Evolutionary conservation across 2,888 invertebrate genomes (phyloP).

Genomic region (Sericinus montela): DNA sequence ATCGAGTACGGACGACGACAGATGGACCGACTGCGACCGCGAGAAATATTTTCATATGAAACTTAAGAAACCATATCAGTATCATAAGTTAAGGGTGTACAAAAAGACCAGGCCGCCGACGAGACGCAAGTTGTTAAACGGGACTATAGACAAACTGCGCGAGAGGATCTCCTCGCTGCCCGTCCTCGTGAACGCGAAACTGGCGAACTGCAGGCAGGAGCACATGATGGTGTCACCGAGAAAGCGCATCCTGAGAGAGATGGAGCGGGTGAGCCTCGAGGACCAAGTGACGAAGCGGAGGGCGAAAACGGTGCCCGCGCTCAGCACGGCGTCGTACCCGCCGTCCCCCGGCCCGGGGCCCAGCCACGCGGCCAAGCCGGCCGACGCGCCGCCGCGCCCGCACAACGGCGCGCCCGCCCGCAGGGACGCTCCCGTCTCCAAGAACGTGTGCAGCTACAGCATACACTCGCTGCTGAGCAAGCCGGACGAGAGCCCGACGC

Average conservation of each 20-base stretch:
- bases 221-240: constrained; percentile 87
- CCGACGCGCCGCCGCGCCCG: constrained; percentile 27
- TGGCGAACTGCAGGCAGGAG: constrained; percentile 68
- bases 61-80: constrained; percentile 75
- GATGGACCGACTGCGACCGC: constrained; percentile 57
- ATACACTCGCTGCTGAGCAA: constrained; percentile 90
- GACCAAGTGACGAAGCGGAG: constrained; percentile 83
- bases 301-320: constrained; percentile 66
- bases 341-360: constrained; percentile 40
- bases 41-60: constrained; percentile 73
- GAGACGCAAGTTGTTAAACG: constrained; percentile 52
- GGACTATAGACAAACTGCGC: constrained; percentile 54
- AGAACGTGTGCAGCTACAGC: constrained; percentile 87
- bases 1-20: constrained; percentile 43
- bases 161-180: constrained; percentile 59
- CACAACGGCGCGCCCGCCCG: constrained; percentile 45
- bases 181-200: constrained; percentile 63
- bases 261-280: constrained; percentile 87
- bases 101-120: constrained; percentile 60
- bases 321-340: constrained; percentile 50
- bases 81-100: constrained; percentile 71
- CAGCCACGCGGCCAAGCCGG: constrained; percentile 43
- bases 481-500: constrained; percentile 67
- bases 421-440: constrained; percentile 43
- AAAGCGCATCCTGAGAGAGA: constrained; percentile 89